Percentiles rank a stretch among this genome's conserved stretches.
Conservation (phyloP, 2,797 vertebrate genomes). For the Chelidonichthys spinosus region DNA sequence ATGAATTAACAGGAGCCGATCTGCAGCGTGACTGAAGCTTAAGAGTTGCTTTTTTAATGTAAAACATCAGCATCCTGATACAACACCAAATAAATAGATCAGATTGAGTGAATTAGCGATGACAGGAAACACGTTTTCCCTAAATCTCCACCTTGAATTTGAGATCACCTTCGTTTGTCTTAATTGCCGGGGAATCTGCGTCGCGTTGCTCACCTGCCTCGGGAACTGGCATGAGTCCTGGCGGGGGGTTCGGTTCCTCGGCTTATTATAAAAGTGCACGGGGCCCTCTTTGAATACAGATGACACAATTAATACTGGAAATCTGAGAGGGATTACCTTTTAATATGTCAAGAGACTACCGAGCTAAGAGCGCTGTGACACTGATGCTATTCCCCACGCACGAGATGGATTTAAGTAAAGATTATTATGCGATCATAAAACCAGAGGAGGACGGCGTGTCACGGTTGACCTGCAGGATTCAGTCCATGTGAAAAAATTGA, state of each 20-base stretch:
- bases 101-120: constrained; percentile 22
- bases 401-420: constrained; percentile 62
- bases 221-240: constrained; percentile 54
- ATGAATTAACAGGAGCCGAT: constrained; percentile 3
- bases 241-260: constrained; percentile 24
- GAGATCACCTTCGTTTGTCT: constrained; percentile 26
- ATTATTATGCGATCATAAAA: constrained; percentile 54
- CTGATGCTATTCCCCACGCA: constrained; percentile 46
- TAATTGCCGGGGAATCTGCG: constrained; percentile 40
- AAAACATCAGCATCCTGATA: not conserved
- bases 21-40: constrained; percentile 7
- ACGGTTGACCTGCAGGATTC: constrained; percentile 48
- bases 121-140: constrained; percentile 15
- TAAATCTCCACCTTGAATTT: constrained; percentile 32
- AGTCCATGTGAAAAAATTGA: constrained; percentile 4
- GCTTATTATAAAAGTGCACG: constrained; percentile 52
- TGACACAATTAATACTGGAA: constrained; percentile 71
- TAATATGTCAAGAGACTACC: constrained; percentile 69
- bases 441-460: constrained; percentile 24
- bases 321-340: constrained; percentile 64
- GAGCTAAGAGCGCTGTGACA: constrained; percentile 54
- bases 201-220: constrained; percentile 55
- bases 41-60: not conserved
- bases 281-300: constrained; percentile 67
- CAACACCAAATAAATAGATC: not conserved